These are phyloP conservation scores for Clunio marinus DNA, from an alignment of 2,888 invertebrate species.

Conservation along the genomic window DNA sequence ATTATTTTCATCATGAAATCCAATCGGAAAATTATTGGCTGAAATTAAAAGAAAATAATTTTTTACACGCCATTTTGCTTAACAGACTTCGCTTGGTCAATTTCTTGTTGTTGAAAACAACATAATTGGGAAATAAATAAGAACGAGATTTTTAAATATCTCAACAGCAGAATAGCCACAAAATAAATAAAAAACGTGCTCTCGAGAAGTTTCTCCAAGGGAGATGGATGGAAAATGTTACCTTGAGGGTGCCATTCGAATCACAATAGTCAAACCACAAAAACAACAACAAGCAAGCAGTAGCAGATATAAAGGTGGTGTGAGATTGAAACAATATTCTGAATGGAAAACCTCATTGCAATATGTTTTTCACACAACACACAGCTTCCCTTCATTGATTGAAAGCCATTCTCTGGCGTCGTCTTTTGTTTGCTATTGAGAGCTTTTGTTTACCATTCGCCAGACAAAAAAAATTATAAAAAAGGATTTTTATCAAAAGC, in stretches of 20 bases:
- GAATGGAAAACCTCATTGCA: conserved; percentile 32
- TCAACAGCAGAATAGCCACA: conserved; percentile 16
- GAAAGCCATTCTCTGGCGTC: conserved; percentile 9
- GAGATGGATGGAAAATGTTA: conserved; percentile 22
- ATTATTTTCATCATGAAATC: conserved; percentile 12
- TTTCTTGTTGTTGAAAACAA: conserved; percentile 14
- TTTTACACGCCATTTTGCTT: conserved; percentile 11
- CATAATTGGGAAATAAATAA: conserved; percentile 13
- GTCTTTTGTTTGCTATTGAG: neutral
- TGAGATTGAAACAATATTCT: neutral
- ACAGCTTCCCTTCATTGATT: conserved; percentile 15
- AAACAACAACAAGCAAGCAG: too few species aligned
- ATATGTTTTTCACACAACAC: conserved; percentile 33
- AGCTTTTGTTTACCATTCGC: conserved; percentile 8
- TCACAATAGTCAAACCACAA: conserved; percentile 1
- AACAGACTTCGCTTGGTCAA: neutral
- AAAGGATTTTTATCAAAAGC: too few species aligned
- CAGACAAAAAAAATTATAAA: too few species aligned
- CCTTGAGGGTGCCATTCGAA: conserved; percentile 12
- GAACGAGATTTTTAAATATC: conserved; percentile 1
- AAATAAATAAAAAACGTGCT: neutral
- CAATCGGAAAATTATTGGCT: conserved; percentile 25
- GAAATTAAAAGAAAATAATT: neutral
- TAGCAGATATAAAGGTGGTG: too few species aligned
- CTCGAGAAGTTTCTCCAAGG: neutral